Evolutionary conservation across 2,113 vertebrate genomes (phyloP).

Genomic region (Haplochromis vanheusdeni): DNA sequence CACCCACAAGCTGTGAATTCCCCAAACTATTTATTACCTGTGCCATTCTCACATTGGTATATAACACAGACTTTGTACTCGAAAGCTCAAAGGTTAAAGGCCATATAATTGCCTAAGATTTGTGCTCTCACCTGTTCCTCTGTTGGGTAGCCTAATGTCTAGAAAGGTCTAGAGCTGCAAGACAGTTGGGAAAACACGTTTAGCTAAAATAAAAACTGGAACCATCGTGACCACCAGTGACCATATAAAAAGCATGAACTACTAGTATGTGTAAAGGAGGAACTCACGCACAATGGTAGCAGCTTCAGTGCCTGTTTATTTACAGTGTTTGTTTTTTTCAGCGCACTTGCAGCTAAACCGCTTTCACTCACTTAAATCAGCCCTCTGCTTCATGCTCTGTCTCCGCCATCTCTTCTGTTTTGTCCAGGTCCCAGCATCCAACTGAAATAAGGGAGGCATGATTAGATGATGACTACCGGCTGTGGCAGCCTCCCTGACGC

Average conservation of each 20-base stretch:
- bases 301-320: not conserved
- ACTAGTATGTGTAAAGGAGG: not conserved
- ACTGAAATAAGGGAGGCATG: not conserved
- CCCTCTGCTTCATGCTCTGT: not conserved
- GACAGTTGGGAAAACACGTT: not conserved
- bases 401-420: not conserved
- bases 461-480: not conserved
- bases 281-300: not conserved
- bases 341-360: not conserved
- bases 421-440: not conserved
- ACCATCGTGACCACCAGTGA: not conserved
- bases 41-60: not conserved
- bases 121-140: not conserved
- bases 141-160: not conserved
- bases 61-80: not conserved
- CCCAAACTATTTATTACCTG: not conserved
- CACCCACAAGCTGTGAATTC: not conserved
- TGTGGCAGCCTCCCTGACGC: not conserved
- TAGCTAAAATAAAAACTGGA: not conserved
- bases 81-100: not conserved
- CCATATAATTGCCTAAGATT: not conserved
- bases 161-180: not conserved
- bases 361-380: not conserved
- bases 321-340: not conserved
- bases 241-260: not conserved